Conservation (phyloP, 1,140 invertebrate genomes). For the Solen grandis region DNA sequence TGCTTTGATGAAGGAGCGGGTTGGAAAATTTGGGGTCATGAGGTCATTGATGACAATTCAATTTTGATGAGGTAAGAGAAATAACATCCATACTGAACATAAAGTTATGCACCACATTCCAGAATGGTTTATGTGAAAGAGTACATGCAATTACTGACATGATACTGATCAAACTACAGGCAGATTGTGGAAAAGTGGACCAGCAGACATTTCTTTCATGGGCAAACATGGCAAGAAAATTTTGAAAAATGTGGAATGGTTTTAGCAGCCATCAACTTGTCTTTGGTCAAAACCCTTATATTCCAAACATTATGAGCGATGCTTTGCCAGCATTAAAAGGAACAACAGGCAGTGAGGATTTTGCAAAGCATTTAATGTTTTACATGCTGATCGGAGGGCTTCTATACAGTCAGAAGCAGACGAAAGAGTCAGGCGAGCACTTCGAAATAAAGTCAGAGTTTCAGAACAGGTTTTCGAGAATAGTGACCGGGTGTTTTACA, state of each 20-base stretch:
- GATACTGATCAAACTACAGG: constrained; percentile 51
- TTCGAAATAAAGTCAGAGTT: constrained; percentile 36
- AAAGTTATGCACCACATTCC: constrained; percentile 1
- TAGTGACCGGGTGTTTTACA: constrained; percentile 53
- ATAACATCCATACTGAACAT: constrained; percentile 51
- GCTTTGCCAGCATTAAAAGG: constrained; percentile 50
- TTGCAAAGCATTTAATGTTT: constrained; percentile 45
- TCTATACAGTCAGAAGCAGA: constrained; percentile 18
- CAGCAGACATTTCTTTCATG: constrained; percentile 41
- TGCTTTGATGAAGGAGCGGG: constrained; percentile 58
- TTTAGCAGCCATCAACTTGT: constrained; percentile 63
- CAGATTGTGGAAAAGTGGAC: constrained; percentile 27
- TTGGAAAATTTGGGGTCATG: constrained; percentile 57
- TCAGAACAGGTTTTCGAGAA: constrained; percentile 46
- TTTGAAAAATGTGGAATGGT: constrained; percentile 62
- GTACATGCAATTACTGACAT: constrained; percentile 48
- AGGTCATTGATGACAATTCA: constrained; percentile 48
- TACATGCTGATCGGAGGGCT: background rate
- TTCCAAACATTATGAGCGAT: constrained; percentile 48
- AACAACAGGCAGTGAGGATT: constrained; percentile 42
- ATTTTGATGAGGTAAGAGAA: constrained; percentile 55
- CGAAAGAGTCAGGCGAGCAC: too few relatives aligned
- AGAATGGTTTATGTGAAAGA: constrained; percentile 58
- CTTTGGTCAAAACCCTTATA: constrained; percentile 56
- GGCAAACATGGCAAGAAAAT: constrained; percentile 61